Evolutionary conservation across 1,140 invertebrate species (phyloP).

Genomic region (Spodoptera litura): DNA sequence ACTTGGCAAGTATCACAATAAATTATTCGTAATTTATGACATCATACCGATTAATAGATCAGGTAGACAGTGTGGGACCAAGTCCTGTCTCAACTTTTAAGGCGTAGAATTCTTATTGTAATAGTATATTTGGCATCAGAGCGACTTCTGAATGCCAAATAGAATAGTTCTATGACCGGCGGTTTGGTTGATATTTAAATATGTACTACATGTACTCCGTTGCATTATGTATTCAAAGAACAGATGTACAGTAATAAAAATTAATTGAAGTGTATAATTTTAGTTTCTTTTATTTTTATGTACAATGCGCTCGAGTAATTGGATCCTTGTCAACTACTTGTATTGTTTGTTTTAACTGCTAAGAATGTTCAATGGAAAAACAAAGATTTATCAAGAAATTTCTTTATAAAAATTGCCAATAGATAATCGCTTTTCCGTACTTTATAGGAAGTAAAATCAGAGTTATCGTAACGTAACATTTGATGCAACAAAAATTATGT

Average conservation of each 20-base stretch:
- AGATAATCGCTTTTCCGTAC: no score
- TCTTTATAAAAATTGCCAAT: no score
- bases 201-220: constrained; percentile 52
- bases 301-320: constrained; percentile 1
- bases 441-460: no score
- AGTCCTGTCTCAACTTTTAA: constrained; percentile 60
- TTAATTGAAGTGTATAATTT: constrained; percentile 49
- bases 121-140: constrained; percentile 81
- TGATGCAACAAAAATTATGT: no score
- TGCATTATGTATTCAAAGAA: constrained; percentile 43
- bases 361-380: no score
- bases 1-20: constrained; percentile 34
- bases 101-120: constrained; percentile 80
- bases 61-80: constrained; percentile 73
- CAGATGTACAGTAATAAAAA: constrained; percentile 51
- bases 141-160: constrained; percentile 79
- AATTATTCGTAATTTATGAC: constrained; percentile 58
- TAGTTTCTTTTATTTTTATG: constrained; percentile 40
- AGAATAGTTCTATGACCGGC: constrained; percentile 78
- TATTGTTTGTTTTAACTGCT: neutral
- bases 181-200: constrained; percentile 58
- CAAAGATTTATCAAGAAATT: no score
- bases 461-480: no score
- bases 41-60: constrained; percentile 61
- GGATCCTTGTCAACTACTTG: constrained; percentile 5